Evolutionary conservation across 2,888 invertebrate genomes (phyloP).

Genomic region (Drosophila hawaiiensis): DNA sequence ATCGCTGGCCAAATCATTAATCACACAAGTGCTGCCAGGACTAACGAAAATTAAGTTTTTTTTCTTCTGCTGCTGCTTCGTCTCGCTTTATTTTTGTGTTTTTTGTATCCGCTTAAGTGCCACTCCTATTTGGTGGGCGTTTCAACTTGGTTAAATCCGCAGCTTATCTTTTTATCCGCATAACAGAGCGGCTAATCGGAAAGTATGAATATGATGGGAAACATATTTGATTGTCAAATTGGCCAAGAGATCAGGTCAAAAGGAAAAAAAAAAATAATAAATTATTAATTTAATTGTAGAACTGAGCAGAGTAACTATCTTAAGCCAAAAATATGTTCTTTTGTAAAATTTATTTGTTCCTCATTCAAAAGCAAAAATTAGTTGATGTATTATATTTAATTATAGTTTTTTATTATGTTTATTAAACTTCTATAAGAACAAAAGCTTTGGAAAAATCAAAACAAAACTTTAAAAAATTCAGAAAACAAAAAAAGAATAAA

Average conservation of each 20-base stretch:
- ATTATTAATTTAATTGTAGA: not conserved
- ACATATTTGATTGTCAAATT: not conserved
- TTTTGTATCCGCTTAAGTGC: conserved; percentile 1
- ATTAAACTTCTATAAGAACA: too few relatives aligned
- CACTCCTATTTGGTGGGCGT: conserved; percentile 16
- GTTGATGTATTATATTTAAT: not conserved
- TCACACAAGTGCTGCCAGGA: conserved; percentile 62
- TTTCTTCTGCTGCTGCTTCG: conserved; percentile 16
- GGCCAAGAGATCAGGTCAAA: not conserved
- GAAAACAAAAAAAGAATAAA: too few relatives aligned
- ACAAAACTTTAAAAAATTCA: too few relatives aligned
- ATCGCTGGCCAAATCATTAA: conserved; percentile 57
- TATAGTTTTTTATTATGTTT: too few relatives aligned
- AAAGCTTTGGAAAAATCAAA: too few relatives aligned
- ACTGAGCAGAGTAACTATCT: too few relatives aligned
- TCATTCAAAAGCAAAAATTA: not conserved
- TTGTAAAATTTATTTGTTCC: accelerated
- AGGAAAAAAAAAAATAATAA: too few relatives aligned
- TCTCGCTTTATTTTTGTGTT: not conserved
- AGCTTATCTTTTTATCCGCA: conserved; percentile 12
- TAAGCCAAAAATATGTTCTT: too few relatives aligned
- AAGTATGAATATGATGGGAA: not conserved
- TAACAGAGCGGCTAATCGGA: conserved; percentile 1
- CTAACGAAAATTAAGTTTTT: conserved; percentile 76
- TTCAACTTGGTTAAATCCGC: not conserved